Evolutionary conservation across 2,797 vertebrate genomes (phyloP).

Genomic region (Pipistrellus kuhlii): DNA sequence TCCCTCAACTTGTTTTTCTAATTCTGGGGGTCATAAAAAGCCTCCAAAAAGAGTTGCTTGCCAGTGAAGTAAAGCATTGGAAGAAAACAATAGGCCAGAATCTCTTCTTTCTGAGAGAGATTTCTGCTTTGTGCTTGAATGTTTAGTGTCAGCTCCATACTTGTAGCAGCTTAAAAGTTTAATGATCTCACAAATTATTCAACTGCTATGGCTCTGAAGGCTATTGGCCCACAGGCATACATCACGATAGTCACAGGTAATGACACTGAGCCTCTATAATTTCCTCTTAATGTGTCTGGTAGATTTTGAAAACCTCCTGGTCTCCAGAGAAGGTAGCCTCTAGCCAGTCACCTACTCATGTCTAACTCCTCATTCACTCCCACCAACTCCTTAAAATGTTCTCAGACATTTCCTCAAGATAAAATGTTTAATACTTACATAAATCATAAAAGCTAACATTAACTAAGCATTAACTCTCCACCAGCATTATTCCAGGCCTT

Average conservation of each 20-base stretch:
- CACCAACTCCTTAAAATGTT: background rate
- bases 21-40: constrained; percentile 61
- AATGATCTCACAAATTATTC: constrained; percentile 58
- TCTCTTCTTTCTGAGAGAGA: constrained; percentile 76
- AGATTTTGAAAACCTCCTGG: background rate
- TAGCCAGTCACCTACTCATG: background rate
- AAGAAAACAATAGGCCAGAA: constrained; percentile 83
- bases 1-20: constrained; percentile 75
- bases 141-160: constrained; percentile 58
- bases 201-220: constrained; percentile 56
- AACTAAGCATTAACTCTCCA: background rate
- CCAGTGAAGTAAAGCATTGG: constrained; percentile 65
- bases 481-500: background rate
- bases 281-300: background rate
- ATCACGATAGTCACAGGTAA: background rate
- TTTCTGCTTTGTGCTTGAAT: constrained; percentile 72
- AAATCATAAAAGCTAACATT: background rate
- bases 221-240: background rate
- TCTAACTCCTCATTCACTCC: background rate
- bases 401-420: background rate
- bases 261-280: background rate
- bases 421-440: background rate
- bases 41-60: constrained; percentile 78
- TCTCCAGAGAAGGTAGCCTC: background rate
- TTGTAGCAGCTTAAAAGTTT: constrained; percentile 72